Evolutionary conservation across 2,888 invertebrate genomes (phyloP).

Genomic region (Thalpophila matura): DNA sequence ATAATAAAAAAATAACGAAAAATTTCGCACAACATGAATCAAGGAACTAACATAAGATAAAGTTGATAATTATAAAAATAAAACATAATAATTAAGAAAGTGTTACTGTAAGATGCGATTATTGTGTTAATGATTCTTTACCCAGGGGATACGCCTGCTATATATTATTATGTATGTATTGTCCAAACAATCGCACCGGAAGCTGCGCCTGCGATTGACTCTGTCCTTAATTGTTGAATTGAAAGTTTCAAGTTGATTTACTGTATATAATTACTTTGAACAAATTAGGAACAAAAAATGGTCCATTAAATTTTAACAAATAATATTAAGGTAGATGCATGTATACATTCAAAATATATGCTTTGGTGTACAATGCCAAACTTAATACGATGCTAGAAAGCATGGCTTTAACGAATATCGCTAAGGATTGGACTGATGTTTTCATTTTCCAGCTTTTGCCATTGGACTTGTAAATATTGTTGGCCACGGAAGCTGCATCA

Average conservation of each 20-base stretch:
- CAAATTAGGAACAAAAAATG: conserved; percentile 87
- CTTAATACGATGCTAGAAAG: conserved; percentile 79
- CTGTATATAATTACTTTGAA: conserved; percentile 81
- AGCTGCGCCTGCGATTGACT: conserved; percentile 47
- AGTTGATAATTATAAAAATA: conserved; percentile 78
- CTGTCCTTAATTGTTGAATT: conserved; percentile 63
- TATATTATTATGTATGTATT: conserved; percentile 64
- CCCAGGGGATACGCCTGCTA: conserved; percentile 59
- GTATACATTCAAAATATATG: conserved; percentile 79
- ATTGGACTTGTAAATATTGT: conserved; percentile 86
- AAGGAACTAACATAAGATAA: conserved; percentile 87
- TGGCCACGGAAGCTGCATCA: conserved; percentile 73
- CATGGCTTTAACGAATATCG: conserved; percentile 81
- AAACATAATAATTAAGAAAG: conserved; percentile 73
- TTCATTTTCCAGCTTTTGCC: conserved; percentile 74
- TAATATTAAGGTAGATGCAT: conserved; percentile 82
- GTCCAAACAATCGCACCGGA: conserved; percentile 55
- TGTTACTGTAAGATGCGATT: conserved; percentile 68
- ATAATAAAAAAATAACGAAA: conserved; percentile 78
- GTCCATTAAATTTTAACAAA: conserved; percentile 87
- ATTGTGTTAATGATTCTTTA: conserved; percentile 51
- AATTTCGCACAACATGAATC: conserved; percentile 89
- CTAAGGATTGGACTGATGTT: conserved; percentile 81
- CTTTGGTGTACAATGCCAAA: conserved; percentile 85
- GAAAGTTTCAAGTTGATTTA: conserved; percentile 70